phyloP scores from a whole-genome alignment of 2,113 vertebrate species.

The Lophochroa leadbeateri region DNA sequence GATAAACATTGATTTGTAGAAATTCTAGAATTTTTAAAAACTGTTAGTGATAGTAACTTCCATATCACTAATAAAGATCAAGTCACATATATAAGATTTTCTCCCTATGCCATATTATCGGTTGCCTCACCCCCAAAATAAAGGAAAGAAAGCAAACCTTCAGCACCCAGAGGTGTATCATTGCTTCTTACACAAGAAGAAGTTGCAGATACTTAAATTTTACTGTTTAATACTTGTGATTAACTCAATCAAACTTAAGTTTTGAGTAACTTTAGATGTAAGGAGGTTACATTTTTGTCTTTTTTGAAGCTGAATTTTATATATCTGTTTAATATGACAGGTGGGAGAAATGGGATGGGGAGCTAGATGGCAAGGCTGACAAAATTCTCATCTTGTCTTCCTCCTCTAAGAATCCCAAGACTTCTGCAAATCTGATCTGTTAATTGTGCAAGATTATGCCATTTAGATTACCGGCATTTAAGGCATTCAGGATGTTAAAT shows the following conservation, averaged over 20 bases:
- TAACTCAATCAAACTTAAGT: not conserved
- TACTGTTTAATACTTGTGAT: not conserved
- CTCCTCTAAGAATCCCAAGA: not conserved
- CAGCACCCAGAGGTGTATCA: not conserved
- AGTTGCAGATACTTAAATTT: not conserved
- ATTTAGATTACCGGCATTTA: not conserved
- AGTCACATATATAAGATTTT: too few species aligned
- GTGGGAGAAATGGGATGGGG: not conserved
- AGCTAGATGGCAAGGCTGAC: not conserved
- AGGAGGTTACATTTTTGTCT: not conserved
- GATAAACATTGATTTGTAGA: not conserved
- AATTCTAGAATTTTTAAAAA: not conserved
- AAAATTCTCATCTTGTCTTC: not conserved
- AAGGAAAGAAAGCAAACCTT: not conserved
- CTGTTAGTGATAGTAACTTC: not conserved
- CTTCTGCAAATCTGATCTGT: not conserved
- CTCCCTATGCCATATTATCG: not conserved
- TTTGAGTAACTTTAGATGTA: not conserved
- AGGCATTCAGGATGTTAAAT: not conserved
- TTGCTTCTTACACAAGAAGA: not conserved
- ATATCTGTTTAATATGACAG: rapidly evolving
- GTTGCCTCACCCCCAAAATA: not conserved
- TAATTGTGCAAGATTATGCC: not conserved
- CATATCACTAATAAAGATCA: not conserved
- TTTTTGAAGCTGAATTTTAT: not conserved